These are phyloP conservation scores for Barbus barbus DNA, from an alignment of 2,113 vertebrate genomes.

Conservation along the genomic window DNA sequence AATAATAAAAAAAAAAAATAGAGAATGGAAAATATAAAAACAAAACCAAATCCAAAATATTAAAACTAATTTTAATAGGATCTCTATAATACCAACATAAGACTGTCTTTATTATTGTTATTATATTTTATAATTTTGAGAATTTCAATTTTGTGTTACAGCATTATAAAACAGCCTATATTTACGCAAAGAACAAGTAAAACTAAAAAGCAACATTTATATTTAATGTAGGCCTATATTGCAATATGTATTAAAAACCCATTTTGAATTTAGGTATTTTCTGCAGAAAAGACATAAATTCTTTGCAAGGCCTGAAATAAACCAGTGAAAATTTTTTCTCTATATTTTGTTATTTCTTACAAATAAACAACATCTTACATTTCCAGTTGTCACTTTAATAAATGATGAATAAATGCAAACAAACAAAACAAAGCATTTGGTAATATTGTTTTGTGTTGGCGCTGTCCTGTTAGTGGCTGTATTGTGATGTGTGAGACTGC, in stretches of 20 bases:
- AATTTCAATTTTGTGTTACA: too few species aligned
- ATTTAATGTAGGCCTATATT: neutral
- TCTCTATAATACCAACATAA: too few species aligned
- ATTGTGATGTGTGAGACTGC: neutral
- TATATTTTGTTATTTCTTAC: neutral
- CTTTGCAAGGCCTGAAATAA: neutral
- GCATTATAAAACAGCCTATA: too few species aligned
- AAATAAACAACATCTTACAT: neutral
- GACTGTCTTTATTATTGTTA: too few species aligned
- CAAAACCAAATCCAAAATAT: too few species aligned
- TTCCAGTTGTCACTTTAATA: neutral
- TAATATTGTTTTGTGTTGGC: neutral
- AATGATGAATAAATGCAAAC: neutral
- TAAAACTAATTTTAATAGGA: too few species aligned
- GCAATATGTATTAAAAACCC: too few species aligned
- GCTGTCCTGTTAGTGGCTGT: neutral
- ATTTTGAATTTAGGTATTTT: too few species aligned
- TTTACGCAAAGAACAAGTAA: too few species aligned
- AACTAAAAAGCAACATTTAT: neutral
- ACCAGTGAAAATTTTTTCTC: neutral
- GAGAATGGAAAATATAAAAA: neutral
- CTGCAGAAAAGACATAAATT: neutral
- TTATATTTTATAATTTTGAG: too few species aligned
- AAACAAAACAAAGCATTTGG: neutral
- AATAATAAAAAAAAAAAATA: neutral